Evolutionary conservation across 1,140 invertebrate species (phyloP).

Genomic region (Aphelenchoides avenae): DNA sequence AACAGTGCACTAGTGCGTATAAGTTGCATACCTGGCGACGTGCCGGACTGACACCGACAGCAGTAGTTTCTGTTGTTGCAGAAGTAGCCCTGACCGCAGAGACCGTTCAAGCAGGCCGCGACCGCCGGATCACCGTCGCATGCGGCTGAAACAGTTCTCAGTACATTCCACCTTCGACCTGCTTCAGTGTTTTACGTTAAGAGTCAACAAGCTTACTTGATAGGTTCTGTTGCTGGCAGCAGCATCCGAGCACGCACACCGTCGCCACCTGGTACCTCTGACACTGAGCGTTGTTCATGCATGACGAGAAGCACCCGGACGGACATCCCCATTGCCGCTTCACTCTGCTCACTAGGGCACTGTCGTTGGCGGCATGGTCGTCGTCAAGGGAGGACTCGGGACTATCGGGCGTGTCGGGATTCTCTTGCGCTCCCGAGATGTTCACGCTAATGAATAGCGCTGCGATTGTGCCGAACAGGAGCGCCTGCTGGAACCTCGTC

Average conservation of each 20-base stretch:
- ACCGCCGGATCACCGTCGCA: constrained; percentile 47
- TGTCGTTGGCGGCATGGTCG: background rate
- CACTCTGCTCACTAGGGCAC: constrained; percentile 2
- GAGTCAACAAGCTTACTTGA: constrained; percentile 17
- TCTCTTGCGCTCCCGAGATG: constrained; percentile 13
- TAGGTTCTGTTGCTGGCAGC: constrained; percentile 35
- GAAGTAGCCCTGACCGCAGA: constrained; percentile 47
- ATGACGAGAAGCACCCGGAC: constrained; percentile 31
- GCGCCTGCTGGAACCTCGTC: too few relatives aligned
- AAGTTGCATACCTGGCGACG: constrained; percentile 43
- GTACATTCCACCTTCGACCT: background rate
- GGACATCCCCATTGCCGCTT: constrained; percentile 37
- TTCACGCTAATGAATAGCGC: constrained; percentile 5
- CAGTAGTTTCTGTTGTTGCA: constrained; percentile 46
- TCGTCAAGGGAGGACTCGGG: too few relatives aligned
- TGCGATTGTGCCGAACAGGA: too few relatives aligned
- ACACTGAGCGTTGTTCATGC: constrained; percentile 32
- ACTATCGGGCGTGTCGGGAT: constrained; percentile 13
- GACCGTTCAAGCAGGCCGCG: constrained; percentile 38
- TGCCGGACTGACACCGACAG: constrained; percentile 46
- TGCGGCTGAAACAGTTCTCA: constrained; percentile 35
- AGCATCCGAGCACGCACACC: constrained; percentile 41
- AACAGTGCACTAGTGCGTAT: too few relatives aligned
- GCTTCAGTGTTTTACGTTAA: background rate
- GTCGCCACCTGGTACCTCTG: constrained; percentile 41